phyloP scores from a whole-genome alignment of 2,113 vertebrate genomes.

The Barbus barbus region DNA sequence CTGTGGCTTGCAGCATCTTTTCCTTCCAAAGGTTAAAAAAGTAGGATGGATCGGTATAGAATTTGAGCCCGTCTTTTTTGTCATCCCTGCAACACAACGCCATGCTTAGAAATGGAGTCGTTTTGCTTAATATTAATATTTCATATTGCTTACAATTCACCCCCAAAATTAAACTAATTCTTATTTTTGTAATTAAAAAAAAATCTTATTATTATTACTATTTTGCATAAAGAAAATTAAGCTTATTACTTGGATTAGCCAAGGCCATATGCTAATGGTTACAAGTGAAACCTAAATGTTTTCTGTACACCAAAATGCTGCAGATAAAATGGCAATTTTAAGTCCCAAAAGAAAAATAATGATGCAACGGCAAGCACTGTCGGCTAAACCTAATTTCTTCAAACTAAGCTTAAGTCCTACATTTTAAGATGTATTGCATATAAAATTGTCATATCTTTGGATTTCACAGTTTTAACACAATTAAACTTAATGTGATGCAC shows the following conservation, averaged over 20 bases:
- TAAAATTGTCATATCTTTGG: too few species aligned
- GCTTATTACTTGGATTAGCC: background rate
- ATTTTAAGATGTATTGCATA: too few species aligned
- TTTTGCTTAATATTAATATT: background rate
- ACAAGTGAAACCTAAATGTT: background rate
- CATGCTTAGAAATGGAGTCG: background rate
- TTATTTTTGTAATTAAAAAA: too few species aligned
- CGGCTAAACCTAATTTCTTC: too few species aligned
- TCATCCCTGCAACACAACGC: conserved; percentile 74
- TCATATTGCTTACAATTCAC: background rate
- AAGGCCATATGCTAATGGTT: background rate
- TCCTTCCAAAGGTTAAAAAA: conserved; percentile 89
- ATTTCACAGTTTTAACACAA: too few species aligned
- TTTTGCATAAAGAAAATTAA: background rate
- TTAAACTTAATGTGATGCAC: background rate
- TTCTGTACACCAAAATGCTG: background rate
- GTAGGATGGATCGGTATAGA: conserved; percentile 87
- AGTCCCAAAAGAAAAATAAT: background rate
- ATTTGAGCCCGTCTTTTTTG: conserved; percentile 84
- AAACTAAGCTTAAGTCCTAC: too few species aligned
- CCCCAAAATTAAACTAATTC: too few species aligned
- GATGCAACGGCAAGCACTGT: too few species aligned
- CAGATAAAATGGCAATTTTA: background rate
- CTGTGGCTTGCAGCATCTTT: conserved; percentile 88
- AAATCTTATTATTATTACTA: background rate